These are phyloP conservation scores for Litocranius walleri DNA, from an alignment of 2,113 vertebrate genomes.

Conservation along the genomic window DNA sequence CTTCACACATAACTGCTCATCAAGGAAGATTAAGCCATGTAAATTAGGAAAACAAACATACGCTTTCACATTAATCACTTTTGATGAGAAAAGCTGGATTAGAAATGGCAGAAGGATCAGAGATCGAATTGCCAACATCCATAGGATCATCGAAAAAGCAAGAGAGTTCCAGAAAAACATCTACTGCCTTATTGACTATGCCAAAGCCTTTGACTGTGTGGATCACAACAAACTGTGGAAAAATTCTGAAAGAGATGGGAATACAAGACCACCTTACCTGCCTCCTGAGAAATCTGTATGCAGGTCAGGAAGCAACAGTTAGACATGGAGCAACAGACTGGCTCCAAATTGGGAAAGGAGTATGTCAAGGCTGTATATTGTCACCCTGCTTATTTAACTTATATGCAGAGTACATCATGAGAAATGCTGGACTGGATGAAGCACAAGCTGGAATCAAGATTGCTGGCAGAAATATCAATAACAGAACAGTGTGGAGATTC, in stretches of 20 bases:
- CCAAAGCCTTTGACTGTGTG: not conserved
- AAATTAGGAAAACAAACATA: not conserved
- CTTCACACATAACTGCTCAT: not conserved
- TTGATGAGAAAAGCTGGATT: not conserved
- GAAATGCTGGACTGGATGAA: not conserved
- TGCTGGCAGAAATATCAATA: not conserved
- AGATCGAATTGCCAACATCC: not conserved
- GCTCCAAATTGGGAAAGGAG: not conserved
- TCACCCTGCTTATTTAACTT: not conserved
- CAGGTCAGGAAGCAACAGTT: not conserved
- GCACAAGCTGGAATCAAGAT: not conserved
- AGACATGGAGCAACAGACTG: not conserved
- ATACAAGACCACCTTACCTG: not conserved
- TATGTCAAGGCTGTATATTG: not conserved
- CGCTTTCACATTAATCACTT: not conserved
- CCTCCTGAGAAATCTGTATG: not conserved
- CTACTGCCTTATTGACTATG: not conserved
- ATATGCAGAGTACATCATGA: not conserved
- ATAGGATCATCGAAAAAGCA: not conserved
- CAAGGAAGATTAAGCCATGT: not conserved
- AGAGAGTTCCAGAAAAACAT: not conserved
- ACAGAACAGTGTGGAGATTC: too few relatives aligned
- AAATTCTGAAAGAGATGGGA: not conserved
- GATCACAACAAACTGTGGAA: not conserved
- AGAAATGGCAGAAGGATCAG: not conserved